Conservation (phyloP, 2,797 vertebrate species). For the Linurgus olivaceus region DNA sequence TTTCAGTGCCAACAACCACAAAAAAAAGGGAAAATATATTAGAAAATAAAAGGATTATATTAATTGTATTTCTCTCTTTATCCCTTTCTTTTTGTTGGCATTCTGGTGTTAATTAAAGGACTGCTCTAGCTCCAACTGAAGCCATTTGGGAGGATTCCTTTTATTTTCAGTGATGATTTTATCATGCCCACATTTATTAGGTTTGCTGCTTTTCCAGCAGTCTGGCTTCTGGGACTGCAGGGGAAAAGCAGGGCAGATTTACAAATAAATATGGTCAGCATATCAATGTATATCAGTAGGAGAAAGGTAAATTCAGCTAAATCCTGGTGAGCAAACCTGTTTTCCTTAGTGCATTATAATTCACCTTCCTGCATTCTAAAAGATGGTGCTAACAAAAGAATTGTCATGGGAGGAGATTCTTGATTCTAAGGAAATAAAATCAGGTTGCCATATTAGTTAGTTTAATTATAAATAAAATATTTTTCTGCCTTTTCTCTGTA, state of each 20-base stretch:
- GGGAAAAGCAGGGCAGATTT: not conserved
- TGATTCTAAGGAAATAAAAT: not conserved
- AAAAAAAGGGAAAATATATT: not conserved
- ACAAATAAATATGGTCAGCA: not conserved
- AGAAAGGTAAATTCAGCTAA: not conserved
- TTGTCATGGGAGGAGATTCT: not conserved
- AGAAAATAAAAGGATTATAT: not conserved
- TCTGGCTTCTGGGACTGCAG: not conserved
- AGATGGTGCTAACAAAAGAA: not conserved
- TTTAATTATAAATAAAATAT: not conserved
- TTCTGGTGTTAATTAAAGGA: slow-evolving; percentile 19
- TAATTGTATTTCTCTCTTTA: not conserved
- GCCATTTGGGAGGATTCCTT: slow-evolving; percentile 5
- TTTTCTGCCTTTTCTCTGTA: not conserved
- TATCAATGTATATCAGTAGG: not conserved
- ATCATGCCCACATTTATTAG: slow-evolving; percentile 15
- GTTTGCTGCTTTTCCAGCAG: slow-evolving; percentile 1
- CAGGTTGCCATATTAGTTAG: not conserved
- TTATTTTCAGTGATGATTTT: slow-evolving; percentile 44
- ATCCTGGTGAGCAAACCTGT: not conserved
- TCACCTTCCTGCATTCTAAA: not conserved
- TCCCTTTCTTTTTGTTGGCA: not conserved
- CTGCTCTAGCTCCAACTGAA: not conserved
- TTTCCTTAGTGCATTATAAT: not conserved
- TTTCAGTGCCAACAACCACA: not conserved